These are phyloP conservation scores for Oxyruncus cristatus DNA, from an alignment of 2,113 vertebrate species.

Conservation along the genomic window DNA sequence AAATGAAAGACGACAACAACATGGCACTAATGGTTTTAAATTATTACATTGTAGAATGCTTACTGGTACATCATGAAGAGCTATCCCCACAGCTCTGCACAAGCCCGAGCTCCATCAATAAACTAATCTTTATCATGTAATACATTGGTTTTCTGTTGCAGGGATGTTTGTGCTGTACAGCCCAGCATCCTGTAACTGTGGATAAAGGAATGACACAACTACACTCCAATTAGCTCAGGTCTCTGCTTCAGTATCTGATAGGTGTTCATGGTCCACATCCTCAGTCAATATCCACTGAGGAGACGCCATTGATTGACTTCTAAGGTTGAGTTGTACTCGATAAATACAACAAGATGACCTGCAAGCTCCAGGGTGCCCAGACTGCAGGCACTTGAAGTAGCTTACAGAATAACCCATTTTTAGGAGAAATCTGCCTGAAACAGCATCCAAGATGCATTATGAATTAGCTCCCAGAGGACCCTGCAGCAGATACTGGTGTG, in stretches of 20 bases:
- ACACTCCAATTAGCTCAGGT: neutral
- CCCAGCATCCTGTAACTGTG: neutral
- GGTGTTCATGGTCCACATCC: neutral
- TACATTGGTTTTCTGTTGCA: neutral
- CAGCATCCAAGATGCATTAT: neutral
- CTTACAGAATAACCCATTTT: neutral
- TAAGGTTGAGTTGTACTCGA: neutral
- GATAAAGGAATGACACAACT: neutral
- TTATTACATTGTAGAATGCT: slow-evolving; percentile 63
- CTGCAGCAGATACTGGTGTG: neutral
- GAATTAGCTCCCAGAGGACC: neutral
- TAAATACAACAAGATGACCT: neutral
- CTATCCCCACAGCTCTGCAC: slow-evolving; percentile 28
- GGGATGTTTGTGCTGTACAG: fast-evolving
- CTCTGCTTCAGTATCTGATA: neutral
- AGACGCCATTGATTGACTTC: neutral
- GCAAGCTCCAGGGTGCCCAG: neutral
- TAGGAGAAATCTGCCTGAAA: neutral
- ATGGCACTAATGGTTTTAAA: slow-evolving; percentile 55
- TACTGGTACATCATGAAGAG: slow-evolving; percentile 45
- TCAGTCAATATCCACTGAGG: neutral
- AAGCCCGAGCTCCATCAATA: slow-evolving; percentile 25
- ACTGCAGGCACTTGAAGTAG: neutral
- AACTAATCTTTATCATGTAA: slow-evolving; percentile 39
- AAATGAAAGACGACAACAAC: slow-evolving; percentile 61